Evolutionary conservation across 2,113 vertebrate species (phyloP).

Genomic region (Morone saxatilis): DNA sequence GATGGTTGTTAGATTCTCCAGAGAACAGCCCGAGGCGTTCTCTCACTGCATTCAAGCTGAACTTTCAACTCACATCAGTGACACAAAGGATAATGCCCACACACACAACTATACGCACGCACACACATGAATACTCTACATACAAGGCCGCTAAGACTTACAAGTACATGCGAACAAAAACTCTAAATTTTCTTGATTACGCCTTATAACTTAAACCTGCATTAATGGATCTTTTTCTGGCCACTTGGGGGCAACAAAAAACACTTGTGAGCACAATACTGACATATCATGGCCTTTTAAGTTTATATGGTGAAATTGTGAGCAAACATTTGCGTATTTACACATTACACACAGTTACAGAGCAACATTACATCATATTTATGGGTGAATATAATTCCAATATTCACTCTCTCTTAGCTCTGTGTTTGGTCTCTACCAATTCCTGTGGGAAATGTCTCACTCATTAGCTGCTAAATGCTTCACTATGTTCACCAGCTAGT

Average conservation of each 20-base stretch:
- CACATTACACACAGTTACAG: background rate
- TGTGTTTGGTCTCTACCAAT: background rate
- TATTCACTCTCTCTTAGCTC: background rate
- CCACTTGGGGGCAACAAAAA: background rate
- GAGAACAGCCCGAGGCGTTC: conserved; percentile 52
- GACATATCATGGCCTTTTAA: background rate
- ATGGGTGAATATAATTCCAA: background rate
- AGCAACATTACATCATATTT: background rate
- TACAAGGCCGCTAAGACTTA: background rate
- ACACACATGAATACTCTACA: background rate
- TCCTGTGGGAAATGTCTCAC: background rate
- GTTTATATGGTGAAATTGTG: no score
- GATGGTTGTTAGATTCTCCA: conserved; percentile 49
- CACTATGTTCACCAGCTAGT: background rate
- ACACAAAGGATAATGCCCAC: conserved; percentile 30
- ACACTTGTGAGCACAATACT: background rate
- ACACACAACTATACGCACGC: background rate
- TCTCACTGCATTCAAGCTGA: conserved; percentile 39
- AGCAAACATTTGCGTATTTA: background rate
- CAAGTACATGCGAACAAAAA: background rate
- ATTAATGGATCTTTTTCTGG: background rate
- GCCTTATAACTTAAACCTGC: background rate
- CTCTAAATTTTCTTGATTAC: no score
- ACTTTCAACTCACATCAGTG: conserved; percentile 47
- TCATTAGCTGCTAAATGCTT: background rate